Evolutionary conservation across 2,797 vertebrate species (phyloP).

Genomic region (Phataginus tetradactyla): DNA sequence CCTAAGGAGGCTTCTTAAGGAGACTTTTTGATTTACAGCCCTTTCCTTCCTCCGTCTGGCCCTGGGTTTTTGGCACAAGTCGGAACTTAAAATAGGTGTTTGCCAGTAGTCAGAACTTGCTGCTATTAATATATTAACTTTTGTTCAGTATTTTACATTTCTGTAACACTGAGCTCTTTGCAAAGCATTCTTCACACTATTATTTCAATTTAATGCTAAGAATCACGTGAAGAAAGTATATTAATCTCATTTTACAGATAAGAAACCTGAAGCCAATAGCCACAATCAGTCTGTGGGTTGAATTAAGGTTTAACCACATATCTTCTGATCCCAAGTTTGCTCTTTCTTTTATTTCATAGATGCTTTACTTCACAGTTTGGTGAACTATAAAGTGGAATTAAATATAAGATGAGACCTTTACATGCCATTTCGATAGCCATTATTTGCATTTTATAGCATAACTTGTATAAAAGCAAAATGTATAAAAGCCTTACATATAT

Average conservation of each 20-base stretch:
- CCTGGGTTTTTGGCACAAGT: slow-evolving; percentile 59
- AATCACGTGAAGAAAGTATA: background rate
- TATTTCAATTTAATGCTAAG: background rate
- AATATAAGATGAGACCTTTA: background rate
- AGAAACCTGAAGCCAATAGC: background rate
- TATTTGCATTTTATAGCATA: background rate
- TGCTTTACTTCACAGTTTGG: background rate
- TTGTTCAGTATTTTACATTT: background rate
- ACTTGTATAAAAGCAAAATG: background rate
- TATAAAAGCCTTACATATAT: background rate
- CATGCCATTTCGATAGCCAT: background rate
- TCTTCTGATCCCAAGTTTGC: background rate
- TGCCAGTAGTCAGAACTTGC: slow-evolving; percentile 46
- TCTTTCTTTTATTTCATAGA: background rate
- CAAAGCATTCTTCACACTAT: background rate
- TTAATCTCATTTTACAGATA: background rate
- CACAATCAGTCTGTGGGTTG: background rate
- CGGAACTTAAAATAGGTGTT: slow-evolving; percentile 72
- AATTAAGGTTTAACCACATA: background rate
- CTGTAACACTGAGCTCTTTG: background rate
- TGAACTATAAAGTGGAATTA: background rate
- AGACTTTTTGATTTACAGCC: slow-evolving; percentile 25
- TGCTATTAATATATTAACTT: slow-evolving; percentile 50
- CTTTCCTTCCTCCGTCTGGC: slow-evolving; percentile 71
- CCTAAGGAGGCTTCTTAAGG: slow-evolving; percentile 30